Percentiles rank a stretch among this genome's conserved stretches.
phyloP scores from a whole-genome alignment of 2,797 vertebrate genomes.

The Champsocephalus esox region DNA sequence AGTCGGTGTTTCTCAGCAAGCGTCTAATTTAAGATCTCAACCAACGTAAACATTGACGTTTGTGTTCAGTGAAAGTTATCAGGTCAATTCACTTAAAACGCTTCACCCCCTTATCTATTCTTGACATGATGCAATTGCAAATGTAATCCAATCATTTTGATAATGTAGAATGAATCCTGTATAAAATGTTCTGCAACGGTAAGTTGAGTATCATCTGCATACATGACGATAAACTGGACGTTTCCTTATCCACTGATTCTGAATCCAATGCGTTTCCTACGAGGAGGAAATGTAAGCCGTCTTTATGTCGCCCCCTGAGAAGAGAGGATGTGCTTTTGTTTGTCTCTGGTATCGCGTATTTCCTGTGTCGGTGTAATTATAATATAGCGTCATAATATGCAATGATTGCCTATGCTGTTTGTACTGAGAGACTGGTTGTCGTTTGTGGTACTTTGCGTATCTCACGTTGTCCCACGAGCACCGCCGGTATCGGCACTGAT shows the following conservation, averaged over 20 bases:
- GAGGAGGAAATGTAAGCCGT: background rate
- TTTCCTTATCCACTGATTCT: background rate
- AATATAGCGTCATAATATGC: conserved; percentile 54
- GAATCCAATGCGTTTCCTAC: background rate
- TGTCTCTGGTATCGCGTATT: conserved; percentile 18
- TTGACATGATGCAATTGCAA: background rate
- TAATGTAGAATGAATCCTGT: background rate
- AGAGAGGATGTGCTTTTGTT: conserved; percentile 20
- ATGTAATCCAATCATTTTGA: background rate
- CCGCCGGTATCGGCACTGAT: conserved; percentile 19
- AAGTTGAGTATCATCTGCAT: conserved; percentile 17
- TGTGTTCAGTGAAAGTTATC: background rate
- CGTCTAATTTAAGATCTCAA: background rate
- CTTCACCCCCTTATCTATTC: too few relatives aligned
- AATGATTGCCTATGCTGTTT: conserved; percentile 33
- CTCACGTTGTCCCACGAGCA: conserved; percentile 7
- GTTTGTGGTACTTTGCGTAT: conserved; percentile 15
- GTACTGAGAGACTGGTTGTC: conserved; percentile 7
- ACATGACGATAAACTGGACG: background rate
- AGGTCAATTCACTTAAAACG: too few relatives aligned
- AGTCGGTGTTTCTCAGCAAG: background rate
- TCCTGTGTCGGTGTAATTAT: conserved; percentile 41
- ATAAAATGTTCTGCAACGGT: background rate
- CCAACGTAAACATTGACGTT: background rate
- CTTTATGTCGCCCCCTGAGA: conserved; percentile 6